Conservation (phyloP, 2,888 invertebrate species). For the Ormyrus labotus region DNA sequence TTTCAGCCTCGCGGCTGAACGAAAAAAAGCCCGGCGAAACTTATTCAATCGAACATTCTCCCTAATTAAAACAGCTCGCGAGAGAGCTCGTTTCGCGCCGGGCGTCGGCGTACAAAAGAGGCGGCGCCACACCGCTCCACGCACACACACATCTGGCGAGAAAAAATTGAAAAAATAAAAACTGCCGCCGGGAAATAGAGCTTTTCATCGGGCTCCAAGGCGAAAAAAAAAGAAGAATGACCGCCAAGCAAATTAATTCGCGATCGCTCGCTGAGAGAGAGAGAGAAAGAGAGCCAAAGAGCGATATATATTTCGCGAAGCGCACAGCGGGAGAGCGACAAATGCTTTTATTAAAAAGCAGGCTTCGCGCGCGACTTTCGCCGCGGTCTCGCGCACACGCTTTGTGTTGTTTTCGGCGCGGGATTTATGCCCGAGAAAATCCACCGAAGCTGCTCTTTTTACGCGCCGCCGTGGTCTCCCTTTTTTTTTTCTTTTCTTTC, state of each 20-base stretch:
- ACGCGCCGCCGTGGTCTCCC: background rate
- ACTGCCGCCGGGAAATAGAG: slow-evolving; percentile 2
- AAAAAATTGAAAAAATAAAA: background rate
- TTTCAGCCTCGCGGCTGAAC: too few species aligned
- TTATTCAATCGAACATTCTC: slow-evolving; percentile 25
- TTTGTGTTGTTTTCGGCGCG: slow-evolving; percentile 53
- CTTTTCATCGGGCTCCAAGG: slow-evolving; percentile 25
- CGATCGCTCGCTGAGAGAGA: background rate
- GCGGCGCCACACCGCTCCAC: too few species aligned
- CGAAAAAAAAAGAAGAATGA: slow-evolving; percentile 3
- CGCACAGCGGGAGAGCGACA: slow-evolving; percentile 42
- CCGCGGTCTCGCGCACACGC: slow-evolving; percentile 44
- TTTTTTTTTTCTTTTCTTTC: background rate
- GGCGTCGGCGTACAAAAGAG: too few species aligned
- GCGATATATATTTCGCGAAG: slow-evolving; percentile 45
- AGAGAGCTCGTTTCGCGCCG: too few species aligned
- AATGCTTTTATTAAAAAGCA: slow-evolving; percentile 61
- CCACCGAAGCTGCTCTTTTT: slow-evolving; percentile 48
- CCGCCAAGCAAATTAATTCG: slow-evolving; percentile 42
- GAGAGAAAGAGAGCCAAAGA: too few species aligned
- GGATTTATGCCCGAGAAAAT: slow-evolving; percentile 67
- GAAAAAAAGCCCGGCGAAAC: background rate
- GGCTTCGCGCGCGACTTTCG: slow-evolving; percentile 36
- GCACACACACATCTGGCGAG: too few species aligned
- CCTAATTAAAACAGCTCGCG: slow-evolving; percentile 31